phyloP scores from a whole-genome alignment of 2,797 vertebrate species.

The Jordanella pulchra region DNA sequence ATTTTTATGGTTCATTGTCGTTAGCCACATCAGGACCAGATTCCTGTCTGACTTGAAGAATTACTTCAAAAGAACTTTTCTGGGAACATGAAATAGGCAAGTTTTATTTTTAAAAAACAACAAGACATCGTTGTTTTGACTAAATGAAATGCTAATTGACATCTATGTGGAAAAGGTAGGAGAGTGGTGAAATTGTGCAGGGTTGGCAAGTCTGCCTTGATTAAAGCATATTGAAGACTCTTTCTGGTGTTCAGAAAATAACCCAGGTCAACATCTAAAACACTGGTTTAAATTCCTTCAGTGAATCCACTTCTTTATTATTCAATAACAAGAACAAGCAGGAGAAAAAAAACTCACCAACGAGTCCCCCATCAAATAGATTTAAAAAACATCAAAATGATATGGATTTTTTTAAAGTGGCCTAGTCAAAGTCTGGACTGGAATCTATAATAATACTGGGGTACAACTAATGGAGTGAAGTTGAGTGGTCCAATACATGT shows the following conservation, averaged over 20 bases:
- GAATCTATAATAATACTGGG: too few relatives aligned
- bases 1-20: not conserved
- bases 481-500: too few relatives aligned
- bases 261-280: not conserved
- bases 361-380: too few relatives aligned
- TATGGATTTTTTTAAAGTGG: too few relatives aligned
- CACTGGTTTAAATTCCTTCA: not conserved
- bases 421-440: too few relatives aligned
- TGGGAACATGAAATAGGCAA: not conserved
- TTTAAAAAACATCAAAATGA: too few relatives aligned
- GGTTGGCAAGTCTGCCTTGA: not conserved
- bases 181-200: not conserved
- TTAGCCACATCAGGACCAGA: not conserved
- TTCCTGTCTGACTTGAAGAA: not conserved
- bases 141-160: not conserved
- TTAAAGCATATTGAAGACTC: not conserved
- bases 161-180: not conserved
- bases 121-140: not conserved
- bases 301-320: not conserved
- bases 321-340: not conserved
- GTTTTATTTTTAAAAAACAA: not conserved
- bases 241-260: not conserved
- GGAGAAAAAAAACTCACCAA: too few relatives aligned
- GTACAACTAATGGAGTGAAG: too few relatives aligned
- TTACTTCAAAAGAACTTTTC: not conserved